Conservation (phyloP, 2,113 vertebrate species). For the Orycteropus afer region DNA sequence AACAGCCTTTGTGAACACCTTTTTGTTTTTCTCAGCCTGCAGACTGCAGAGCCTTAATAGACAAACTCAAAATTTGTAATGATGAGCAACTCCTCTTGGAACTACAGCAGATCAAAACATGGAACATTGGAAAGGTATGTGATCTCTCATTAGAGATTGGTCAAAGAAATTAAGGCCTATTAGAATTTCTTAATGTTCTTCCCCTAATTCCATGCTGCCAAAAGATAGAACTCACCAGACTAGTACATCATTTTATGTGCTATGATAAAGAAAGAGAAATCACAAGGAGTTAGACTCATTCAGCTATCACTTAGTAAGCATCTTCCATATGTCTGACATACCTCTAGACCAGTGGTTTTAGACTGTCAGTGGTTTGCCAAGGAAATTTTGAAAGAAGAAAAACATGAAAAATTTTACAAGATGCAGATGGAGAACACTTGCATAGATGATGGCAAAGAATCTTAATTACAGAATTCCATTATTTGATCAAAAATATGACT, state of each 20-base stretch:
- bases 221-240: neutral
- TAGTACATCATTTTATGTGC: constrained; percentile 1
- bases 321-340: neutral
- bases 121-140: constrained; percentile 96
- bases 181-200: neutral
- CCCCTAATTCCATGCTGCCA: neutral
- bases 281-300: neutral
- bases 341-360: constrained; percentile 35
- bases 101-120: constrained; percentile 97
- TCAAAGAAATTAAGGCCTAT: neutral
- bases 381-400: neutral
- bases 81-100: constrained; percentile 95
- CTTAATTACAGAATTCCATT: constrained; percentile 7
- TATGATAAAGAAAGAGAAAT: constrained; percentile 37
- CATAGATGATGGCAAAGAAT: neutral
- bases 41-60: constrained; percentile 96
- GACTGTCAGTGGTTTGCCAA: neutral
- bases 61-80: constrained; percentile 94
- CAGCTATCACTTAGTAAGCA: neutral
- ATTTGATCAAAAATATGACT: neutral
- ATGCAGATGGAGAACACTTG: neutral
- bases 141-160: neutral
- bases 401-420: neutral
- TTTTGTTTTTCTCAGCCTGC: constrained; percentile 88
- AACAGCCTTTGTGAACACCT: constrained; percentile 30